Evolutionary conservation across 2,888 invertebrate species (phyloP), one percentile per base, ranked within the genome.

Genomic region (Tipula vernalis): DNA sequence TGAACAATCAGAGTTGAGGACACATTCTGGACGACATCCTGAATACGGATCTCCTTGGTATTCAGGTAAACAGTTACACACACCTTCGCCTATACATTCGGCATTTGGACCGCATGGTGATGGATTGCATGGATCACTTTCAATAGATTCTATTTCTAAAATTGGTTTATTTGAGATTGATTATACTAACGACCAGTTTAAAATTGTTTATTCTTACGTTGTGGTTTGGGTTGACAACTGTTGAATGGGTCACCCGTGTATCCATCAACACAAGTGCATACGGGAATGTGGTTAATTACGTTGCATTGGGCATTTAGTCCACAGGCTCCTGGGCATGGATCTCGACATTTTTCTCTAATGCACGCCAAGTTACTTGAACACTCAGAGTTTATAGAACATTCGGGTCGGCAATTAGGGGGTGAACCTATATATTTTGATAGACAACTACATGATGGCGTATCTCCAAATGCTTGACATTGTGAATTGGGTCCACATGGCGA

Each of bases 401-500:
- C 95, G 10, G 95, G 95, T 87, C 94, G 92, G 89, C 95, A 96
- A 89, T 94, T 95, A 36, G 96, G 95, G 83, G 96, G 95, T 87
- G 93, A 92, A 86, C 96, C 96, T 83, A 94, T 93, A 89, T 94
- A 96, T 87, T 93, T 93, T 5, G 93, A 92, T 87, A 94, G 91
- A 89, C 96, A 96, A 84, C 93, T 93, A 89, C 96, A 96, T 15
- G 94, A 93, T 15, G 95, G 93, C 85, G 92, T 91, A 88, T 93
- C 93, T 88, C 94, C 94, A 51, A 93, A 91, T 87, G 93, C 93
- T 89, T 94, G 93, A 89, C 96, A 96, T 88, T 94, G 92, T 83
- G 95, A 93, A 90, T 94, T 94, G 3, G 95, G 94, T 85, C 96
- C 96, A 90, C 96, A 96, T 1, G 95, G 95, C n/a, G 95, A 94